A percentile compares a stretch with the other conserved stretches of the same genome.
Conservation (phyloP, 2,888 invertebrate species). For the Dryocosmus kuriphilus region DNA sequence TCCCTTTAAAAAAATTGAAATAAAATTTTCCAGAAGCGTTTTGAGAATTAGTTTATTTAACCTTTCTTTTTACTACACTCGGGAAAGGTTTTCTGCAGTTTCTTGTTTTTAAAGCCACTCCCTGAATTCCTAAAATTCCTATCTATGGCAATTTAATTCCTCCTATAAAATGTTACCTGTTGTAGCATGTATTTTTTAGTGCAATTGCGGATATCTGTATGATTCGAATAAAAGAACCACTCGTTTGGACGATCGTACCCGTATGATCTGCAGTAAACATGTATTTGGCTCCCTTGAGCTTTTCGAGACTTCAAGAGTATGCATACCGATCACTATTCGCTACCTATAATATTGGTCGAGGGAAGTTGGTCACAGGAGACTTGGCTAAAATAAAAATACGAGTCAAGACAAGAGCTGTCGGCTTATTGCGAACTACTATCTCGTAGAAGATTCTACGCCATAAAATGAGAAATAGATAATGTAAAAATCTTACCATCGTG, state of each 20-base stretch:
- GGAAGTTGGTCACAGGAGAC: constrained; percentile 64
- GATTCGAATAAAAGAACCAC: neutral
- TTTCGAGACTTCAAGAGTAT: constrained; percentile 1
- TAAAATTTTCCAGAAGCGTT: too few species aligned
- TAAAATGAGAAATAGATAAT: constrained; percentile 72
- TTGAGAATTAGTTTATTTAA: too few species aligned
- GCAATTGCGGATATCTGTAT: neutral
- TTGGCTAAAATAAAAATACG: constrained; percentile 63
- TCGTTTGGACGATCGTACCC: neutral
- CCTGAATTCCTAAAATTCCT: too few species aligned
- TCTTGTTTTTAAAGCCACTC: too few species aligned
- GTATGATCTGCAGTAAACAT: neutral
- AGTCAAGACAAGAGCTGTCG: constrained; percentile 61
- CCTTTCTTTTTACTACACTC: too few species aligned
- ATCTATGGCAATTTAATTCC: too few species aligned
- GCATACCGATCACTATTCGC: constrained; percentile 37
- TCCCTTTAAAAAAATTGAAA: too few species aligned
- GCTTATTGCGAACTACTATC: constrained; percentile 62
- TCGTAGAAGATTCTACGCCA: constrained; percentile 50
- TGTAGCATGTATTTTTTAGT: neutral
- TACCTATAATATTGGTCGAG: constrained; percentile 58
- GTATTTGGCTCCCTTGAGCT: constrained; percentile 26
- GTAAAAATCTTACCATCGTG: constrained; percentile 87
- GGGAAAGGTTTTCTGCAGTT: too few species aligned
- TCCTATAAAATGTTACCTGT: neutral